Conservation (phyloP, 2,113 vertebrate species). For the Pelecanoides urinatrix region DNA sequence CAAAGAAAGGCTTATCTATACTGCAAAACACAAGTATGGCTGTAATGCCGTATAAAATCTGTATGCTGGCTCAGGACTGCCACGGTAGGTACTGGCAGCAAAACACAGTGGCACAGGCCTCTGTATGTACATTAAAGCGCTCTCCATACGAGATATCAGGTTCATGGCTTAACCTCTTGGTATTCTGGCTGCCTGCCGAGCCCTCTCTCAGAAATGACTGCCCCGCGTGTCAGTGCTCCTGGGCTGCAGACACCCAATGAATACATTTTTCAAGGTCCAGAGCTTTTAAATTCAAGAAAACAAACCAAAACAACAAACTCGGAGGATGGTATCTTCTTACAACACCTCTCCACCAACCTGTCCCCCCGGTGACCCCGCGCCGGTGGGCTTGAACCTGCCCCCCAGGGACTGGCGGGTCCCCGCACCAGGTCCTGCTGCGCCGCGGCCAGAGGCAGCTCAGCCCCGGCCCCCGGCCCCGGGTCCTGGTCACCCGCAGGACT, state of each 20-base stretch:
- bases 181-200: not conserved
- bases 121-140: fast-evolving
- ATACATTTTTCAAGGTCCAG: not conserved
- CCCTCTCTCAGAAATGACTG: too few relatives aligned
- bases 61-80: not conserved
- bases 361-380: not conserved
- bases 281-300: not conserved
- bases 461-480: fast-evolving
- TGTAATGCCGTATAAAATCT: not conserved
- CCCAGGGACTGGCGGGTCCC: not conserved
- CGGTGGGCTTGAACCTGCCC: not conserved
- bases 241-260: not conserved
- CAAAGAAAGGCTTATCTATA: not conserved
- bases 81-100: too few relatives aligned
- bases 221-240: not conserved
- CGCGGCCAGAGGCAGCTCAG: not conserved
- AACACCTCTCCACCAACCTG: not conserved
- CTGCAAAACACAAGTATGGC: not conserved
- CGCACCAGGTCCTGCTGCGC: not conserved
- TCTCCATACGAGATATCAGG: too few relatives aligned
- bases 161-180: too few relatives aligned
- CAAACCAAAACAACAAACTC: not conserved
- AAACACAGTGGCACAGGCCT: too few relatives aligned
- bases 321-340: not conserved
- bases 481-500: not conserved